Percentiles rank a stretch among this genome's conserved stretches.
Conservation (phyloP, 23 tunicate genomes). For the Ciona savignyi region DNA sequence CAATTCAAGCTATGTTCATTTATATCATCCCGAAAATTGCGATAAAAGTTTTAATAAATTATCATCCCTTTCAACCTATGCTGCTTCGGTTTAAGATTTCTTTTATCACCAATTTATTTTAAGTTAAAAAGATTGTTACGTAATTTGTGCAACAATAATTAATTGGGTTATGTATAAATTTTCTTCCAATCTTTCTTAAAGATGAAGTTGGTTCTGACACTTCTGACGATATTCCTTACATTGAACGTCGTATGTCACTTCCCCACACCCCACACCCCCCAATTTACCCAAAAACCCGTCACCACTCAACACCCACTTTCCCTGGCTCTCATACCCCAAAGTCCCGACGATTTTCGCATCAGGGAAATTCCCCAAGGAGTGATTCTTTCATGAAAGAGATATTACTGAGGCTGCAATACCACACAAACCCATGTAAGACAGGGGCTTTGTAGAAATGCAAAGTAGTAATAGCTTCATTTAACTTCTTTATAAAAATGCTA, state of each 20-base stretch:
- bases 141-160: too few species aligned
- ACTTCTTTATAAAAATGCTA: too few species aligned
- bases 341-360: neutral
- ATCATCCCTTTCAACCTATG: too few species aligned
- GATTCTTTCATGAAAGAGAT: slow-evolving; percentile 9
- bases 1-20: neutral
- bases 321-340: slow-evolving; percentile 1
- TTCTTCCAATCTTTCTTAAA: too few species aligned
- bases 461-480: too few species aligned
- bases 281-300: slow-evolving; percentile 2
- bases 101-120: too few species aligned
- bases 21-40: neutral
- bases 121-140: too few species aligned
- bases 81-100: too few species aligned
- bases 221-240: neutral
- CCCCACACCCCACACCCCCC: slow-evolving; percentile 15
- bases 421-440: slow-evolving; percentile 4
- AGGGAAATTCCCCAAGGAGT: neutral
- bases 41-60: too few species aligned
- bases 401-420: slow-evolving; percentile 11
- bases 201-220: too few species aligned
- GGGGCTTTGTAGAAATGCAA: neutral
- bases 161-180: too few species aligned
- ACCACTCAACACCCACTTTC: slow-evolving; percentile 28
- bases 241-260: slow-evolving; percentile 7